Conservation (phyloP, 2,888 invertebrate species). For the Hydrotaea diabolus region DNA sequence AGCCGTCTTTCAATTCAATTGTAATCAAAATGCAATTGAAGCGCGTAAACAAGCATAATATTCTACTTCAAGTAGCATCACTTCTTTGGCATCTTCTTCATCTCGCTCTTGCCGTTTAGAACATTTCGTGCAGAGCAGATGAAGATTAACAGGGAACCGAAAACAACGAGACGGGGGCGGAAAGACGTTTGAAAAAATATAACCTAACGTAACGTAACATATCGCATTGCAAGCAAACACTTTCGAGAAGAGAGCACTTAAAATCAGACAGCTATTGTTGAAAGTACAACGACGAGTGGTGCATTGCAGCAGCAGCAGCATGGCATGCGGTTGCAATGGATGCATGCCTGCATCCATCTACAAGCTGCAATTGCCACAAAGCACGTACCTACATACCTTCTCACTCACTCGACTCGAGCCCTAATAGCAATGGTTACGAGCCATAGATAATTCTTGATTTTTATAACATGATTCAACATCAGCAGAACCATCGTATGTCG, state of each 20-base stretch:
- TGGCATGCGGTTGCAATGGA: background rate
- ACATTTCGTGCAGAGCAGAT: background rate
- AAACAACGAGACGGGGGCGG: no score
- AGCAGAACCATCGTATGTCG: background rate
- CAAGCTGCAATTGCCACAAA: constrained; percentile 7
- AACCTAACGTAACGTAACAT: background rate
- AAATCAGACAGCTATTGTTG: constrained; percentile 62
- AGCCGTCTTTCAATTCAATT: constrained; percentile 46
- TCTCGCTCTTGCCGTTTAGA: background rate
- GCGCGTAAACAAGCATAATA: constrained; percentile 55
- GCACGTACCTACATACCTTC: constrained; percentile 14
- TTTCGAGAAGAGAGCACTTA: constrained; percentile 61
- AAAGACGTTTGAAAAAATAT: background rate
- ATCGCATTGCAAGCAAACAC: constrained; percentile 44
- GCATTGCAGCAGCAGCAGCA: background rate
- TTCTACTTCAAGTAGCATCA: constrained; percentile 31
- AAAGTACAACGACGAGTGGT: background rate
- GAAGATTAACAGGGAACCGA: background rate
- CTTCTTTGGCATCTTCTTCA: background rate
- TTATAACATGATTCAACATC: constrained; percentile 34
- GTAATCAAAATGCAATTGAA: constrained; percentile 60
- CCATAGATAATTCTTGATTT: constrained; percentile 59
- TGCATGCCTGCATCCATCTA: constrained; percentile 9
- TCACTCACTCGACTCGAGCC: background rate
- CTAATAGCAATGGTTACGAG: constrained; percentile 39